phyloP scores from a whole-genome alignment of 23 tunicate genomes.

The Diplosoma virens region DNA sequence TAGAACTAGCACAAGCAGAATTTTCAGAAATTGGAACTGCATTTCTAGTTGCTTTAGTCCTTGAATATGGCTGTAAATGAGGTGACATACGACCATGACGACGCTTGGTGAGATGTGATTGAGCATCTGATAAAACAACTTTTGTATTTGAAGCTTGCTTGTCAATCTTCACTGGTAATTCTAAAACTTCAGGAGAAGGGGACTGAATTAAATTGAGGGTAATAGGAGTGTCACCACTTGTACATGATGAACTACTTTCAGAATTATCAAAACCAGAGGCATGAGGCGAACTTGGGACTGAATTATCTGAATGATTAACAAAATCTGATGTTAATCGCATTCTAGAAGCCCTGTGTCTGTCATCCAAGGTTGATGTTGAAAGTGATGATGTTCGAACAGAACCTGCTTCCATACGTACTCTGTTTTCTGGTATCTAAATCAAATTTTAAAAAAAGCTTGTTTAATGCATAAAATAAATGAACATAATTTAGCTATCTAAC shows the following conservation, averaged over 20 bases:
- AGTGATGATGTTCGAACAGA: conserved; percentile 20
- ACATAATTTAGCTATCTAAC: no score
- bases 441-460: no score
- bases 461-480: no score
- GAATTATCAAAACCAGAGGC: conserved; percentile 1
- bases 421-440: conserved; percentile 11
- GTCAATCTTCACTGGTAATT: not conserved
- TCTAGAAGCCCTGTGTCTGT: conserved; percentile 26
- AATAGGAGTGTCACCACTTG: not conserved
- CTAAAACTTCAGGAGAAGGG: conserved; percentile 11
- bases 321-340: conserved; percentile 31
- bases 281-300: not conserved
- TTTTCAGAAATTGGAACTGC: conserved; percentile 5
- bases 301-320: conserved; percentile 6
- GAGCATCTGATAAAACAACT: not conserved
- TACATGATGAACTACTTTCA: conserved; percentile 1
- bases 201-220: conserved; percentile 1
- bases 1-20: conserved; percentile 11
- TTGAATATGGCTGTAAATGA: conserved; percentile 47
- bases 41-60: conserved; percentile 38
- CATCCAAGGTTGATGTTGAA: conserved; percentile 12
- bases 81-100: conserved; percentile 65
- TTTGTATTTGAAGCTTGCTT: not conserved
- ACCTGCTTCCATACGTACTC: conserved; percentile 17
- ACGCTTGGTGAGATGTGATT: conserved; percentile 35